These are phyloP conservation scores for Uria aalge DNA, from an alignment of 2,113 vertebrate species.

Conservation along the genomic window DNA sequence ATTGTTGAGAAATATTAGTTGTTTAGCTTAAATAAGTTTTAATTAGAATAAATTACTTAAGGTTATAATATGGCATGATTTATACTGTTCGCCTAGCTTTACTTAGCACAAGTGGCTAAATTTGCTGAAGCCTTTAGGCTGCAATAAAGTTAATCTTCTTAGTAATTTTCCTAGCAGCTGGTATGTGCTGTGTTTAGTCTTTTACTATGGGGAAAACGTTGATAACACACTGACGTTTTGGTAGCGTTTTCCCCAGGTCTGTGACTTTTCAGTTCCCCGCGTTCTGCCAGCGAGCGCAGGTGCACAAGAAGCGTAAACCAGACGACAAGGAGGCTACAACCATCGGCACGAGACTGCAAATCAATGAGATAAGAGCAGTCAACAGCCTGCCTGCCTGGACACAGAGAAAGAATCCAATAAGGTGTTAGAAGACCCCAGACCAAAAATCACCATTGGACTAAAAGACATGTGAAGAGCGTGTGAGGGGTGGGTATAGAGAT, in stretches of 20 bases:
- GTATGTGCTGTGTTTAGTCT: neutral
- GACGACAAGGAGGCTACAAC: neutral
- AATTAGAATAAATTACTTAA: neutral
- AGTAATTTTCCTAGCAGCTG: neutral
- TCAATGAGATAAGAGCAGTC: neutral
- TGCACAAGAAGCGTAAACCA: neutral
- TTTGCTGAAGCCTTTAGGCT: neutral
- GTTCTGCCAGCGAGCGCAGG: neutral
- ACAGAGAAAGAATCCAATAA: neutral
- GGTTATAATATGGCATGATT: neutral
- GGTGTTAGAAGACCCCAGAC: neutral
- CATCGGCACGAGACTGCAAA: neutral
- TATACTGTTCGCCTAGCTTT: neutral
- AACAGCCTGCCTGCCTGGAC: neutral
- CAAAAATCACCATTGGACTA: neutral
- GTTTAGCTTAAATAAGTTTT: neutral
- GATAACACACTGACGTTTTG: neutral
- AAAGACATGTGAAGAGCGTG: neutral
- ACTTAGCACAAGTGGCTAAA: neutral
- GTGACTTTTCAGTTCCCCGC: neutral
- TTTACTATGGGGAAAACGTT: neutral
- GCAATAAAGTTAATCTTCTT: neutral
- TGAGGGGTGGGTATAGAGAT: neutral
- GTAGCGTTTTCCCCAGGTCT: neutral
- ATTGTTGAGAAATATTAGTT: neutral